Evolutionary conservation across 2,797 vertebrate genomes (phyloP).

Genomic region (Delichon dasypus): DNA sequence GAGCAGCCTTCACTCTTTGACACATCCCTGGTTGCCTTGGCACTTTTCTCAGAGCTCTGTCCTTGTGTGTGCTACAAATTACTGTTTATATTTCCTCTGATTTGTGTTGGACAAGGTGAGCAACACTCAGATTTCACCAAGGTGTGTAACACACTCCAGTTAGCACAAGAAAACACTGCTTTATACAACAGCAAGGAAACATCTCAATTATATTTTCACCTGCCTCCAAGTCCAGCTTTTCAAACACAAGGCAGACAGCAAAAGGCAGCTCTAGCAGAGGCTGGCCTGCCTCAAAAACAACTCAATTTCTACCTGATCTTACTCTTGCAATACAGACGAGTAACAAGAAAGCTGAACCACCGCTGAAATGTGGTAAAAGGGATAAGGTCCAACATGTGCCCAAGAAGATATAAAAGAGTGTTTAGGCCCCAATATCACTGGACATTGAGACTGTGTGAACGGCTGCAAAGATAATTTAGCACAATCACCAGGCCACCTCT

Average conservation of each 20-base stretch:
- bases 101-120: background rate
- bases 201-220: background rate
- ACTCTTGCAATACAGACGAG: background rate
- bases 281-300: background rate
- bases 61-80: background rate
- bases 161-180: background rate
- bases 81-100: background rate
- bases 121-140: background rate
- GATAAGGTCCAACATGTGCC: fast-evolving
- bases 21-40: background rate
- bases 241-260: background rate
- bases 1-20: background rate
- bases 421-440: background rate
- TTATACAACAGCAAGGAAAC: background rate
- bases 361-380: background rate
- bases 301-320: background rate
- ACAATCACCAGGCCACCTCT: background rate
- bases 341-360: background rate
- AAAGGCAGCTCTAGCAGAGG: background rate
- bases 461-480: background rate
- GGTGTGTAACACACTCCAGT: background rate
- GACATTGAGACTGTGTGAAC: background rate
- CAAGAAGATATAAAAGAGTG: background rate
- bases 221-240: background rate
- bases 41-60: background rate